Evolutionary conservation across 2,113 vertebrate species (phyloP), one percentile per base, ranked within the genome.

Genomic region (Phainopepla nitens): DNA sequence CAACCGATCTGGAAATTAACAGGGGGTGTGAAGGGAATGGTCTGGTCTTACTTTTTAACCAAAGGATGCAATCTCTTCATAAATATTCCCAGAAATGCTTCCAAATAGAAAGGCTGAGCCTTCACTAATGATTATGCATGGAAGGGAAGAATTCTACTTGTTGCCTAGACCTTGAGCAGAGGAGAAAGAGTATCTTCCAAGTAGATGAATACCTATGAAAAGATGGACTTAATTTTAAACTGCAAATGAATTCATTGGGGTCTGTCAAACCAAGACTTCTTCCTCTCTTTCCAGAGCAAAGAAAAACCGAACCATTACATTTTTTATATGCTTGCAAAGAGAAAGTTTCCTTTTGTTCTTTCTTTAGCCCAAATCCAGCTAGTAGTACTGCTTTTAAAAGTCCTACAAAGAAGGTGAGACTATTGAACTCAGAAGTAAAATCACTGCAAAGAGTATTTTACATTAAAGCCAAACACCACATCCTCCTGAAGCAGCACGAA

Each of bases 401-500:
- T 58, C 47, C 21, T 28, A 10, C 0, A 4, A 84, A 89, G 47
- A 73, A 91, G 73, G 83, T 84, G 41, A 92, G 57, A 15, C 36
- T 93, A 56, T 10, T 89, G 64, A 89, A 86, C 51, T 87, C 60
- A 56, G 53, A 90, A 78, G 65, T 21, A 70, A 93, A 82, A 93
- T 71, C 61, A 75, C 39, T 68, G 53, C 47, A 87, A 93, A 90
- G 64, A 94, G 11, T 42, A 70, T 71, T 93, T 92, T 33, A 90
- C 33, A 27, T 81, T 68, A 68, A 95, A 92, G 88, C 57, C 72
- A 92, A 92, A 51, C 24, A 42, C 79, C 35, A 66, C 73, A 87
- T 93, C 95, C 77, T 83, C 82, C 88, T 89, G 85, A 93, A 95
- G 86, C 78, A 84, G 87, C 72, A 81, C 2, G 0, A 90, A 78